phyloP scores from a whole-genome alignment of 2,888 invertebrate genomes.

The Ypsolopha sequella region DNA sequence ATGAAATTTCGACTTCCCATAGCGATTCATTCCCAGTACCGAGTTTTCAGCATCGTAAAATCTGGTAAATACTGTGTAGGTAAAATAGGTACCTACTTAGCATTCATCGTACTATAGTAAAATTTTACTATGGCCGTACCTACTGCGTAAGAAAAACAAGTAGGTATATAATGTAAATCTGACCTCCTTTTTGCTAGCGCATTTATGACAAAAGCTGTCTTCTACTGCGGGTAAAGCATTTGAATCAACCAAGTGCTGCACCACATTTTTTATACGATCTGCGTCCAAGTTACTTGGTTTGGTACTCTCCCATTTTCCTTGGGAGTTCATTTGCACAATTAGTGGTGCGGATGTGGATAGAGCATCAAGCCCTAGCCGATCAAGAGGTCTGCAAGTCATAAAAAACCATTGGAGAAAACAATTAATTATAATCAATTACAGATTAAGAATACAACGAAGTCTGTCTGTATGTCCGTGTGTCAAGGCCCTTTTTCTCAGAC shows the following conservation, averaged over 20 bases:
- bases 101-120: no score
- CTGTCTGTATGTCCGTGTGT: no score
- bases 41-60: no score
- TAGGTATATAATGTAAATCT: not conserved
- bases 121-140: no score
- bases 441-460: no score
- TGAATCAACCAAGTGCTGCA: constrained; percentile 38
- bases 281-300: constrained; percentile 41
- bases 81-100: no score
- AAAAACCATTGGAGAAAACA: no score
- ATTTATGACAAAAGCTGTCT: constrained; percentile 48
- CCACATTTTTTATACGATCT: constrained; percentile 34
- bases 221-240: constrained; percentile 43
- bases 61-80: no score
- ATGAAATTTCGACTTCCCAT: no score
- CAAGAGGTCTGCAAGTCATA: constrained; percentile 24
- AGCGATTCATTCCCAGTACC: no score
- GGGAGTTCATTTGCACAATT: constrained; percentile 46
- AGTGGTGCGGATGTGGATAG: constrained; percentile 32
- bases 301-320: constrained; percentile 45
- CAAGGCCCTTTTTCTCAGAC: no score
- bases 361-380: constrained; percentile 36
- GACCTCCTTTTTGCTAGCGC: constrained; percentile 37
- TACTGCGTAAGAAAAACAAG: not conserved
- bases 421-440: no score